Conservation (phyloP, 1,140 invertebrate genomes). For the Temnothorax nylanderi region DNA sequence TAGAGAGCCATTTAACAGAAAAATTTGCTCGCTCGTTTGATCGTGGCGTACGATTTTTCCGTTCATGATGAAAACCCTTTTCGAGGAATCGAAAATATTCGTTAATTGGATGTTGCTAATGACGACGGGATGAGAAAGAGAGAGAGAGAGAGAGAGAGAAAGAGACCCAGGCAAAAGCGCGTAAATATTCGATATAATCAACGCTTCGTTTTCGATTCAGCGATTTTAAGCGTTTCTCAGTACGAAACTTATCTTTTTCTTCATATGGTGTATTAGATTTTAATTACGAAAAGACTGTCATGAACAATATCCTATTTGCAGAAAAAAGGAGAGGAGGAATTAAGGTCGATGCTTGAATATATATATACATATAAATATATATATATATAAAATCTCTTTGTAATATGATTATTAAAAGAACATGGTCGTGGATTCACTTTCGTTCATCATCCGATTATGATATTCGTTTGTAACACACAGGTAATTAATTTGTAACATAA, state of each 20-base stretch:
- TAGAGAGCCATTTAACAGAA: constrained; percentile 44
- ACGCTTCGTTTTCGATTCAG: constrained; percentile 8
- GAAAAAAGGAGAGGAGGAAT: background rate
- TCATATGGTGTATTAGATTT: background rate
- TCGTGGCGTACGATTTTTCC: constrained; percentile 36
- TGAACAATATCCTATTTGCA: background rate
- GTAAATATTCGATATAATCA: constrained; percentile 15
- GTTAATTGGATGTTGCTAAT: constrained; percentile 59
- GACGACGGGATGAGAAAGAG: background rate
- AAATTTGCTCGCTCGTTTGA: constrained; percentile 23
- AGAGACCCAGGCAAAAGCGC: background rate
- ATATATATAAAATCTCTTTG: background rate
- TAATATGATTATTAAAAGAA: background rate
- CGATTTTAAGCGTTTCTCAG: background rate
- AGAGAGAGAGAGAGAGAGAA: background rate
- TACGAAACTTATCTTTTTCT: background rate
- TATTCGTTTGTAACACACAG: background rate
- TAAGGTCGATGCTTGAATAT: background rate
- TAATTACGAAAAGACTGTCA: background rate
- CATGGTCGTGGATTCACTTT: background rate
- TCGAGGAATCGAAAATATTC: constrained; percentile 47
- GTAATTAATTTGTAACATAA: constrained; percentile 39
- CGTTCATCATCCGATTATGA: background rate
- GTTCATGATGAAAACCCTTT: constrained; percentile 38
- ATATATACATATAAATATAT: no score